phyloP scores from a whole-genome alignment of 1,140 invertebrate genomes.

The Oryctes rhinoceros region DNA sequence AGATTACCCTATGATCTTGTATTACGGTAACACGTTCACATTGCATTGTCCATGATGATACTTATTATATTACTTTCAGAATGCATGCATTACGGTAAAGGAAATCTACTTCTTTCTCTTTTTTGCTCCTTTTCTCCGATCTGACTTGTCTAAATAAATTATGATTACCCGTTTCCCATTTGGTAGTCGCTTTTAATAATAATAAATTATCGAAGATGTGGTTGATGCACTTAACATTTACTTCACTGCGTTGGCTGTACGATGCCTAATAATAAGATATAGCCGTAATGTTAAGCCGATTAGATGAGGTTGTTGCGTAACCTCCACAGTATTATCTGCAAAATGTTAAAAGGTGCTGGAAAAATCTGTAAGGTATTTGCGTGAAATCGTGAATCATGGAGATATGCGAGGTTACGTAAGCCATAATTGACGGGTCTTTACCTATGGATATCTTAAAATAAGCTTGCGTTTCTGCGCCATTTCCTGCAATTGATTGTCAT shows the following conservation, averaged over 20 bases:
- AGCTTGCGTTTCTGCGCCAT: no score
- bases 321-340: background rate
- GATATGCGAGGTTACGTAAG: background rate
- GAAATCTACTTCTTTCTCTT: conserved; percentile 5
- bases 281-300: background rate
- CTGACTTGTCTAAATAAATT: background rate
- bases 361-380: background rate
- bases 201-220: background rate
- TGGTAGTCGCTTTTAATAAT: background rate
- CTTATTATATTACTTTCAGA: background rate
- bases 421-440: background rate
- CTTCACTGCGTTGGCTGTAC: background rate
- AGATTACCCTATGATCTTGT: no score
- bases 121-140: background rate
- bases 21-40: background rate
- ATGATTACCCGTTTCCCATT: conserved; percentile 4
- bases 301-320: background rate
- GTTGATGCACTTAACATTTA: background rate
- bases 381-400: background rate
- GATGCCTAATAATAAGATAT: background rate
- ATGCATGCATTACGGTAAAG: background rate
- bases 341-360: background rate
- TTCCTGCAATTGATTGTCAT: no score
- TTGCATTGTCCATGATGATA: background rate
- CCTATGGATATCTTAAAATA: no score